Evolutionary conservation across 1,140 invertebrate genomes (phyloP).

Genomic region (Thaumetopoea pityocampa): DNA sequence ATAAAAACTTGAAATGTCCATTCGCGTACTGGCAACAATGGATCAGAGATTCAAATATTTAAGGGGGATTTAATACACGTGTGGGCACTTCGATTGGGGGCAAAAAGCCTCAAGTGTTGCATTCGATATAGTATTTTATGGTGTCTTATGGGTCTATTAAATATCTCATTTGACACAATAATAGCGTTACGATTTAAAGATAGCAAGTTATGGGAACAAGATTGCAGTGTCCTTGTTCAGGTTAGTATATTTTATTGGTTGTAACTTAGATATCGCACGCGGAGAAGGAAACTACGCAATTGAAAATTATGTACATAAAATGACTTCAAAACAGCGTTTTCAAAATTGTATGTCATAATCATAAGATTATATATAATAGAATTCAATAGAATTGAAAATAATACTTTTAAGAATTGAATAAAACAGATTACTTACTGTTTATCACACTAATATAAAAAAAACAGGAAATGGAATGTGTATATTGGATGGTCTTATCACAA

Average conservation of each 20-base stretch:
- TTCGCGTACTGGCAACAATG: conserved; percentile 40
- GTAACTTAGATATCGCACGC: no score
- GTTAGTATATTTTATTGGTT: conserved; percentile 7
- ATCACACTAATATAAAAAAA: no score
- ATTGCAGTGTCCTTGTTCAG: conserved; percentile 11
- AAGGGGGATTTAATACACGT: conserved; percentile 49
- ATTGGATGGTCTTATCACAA: no score
- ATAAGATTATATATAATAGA: no score
- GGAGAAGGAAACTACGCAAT: no score
- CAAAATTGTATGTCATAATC: no score
- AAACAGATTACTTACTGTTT: no score
- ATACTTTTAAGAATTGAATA: no score
- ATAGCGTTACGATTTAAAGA: conserved; percentile 8
- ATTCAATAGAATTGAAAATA: no score
- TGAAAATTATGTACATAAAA: no score
- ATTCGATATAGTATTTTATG: conserved; percentile 30
- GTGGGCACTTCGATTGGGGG: conserved; percentile 34
- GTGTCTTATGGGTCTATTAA: conserved; percentile 31
- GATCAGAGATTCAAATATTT: conserved; percentile 35
- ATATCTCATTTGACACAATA: conserved; percentile 13
- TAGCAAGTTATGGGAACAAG: conserved; percentile 7
- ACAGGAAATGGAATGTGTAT: no score
- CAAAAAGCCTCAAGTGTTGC: conserved; percentile 42
- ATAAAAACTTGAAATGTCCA: conserved; percentile 44
- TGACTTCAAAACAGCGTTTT: no score